Conservation (phyloP, 1,140 invertebrate species). For the Aculops lycopersici region DNA sequence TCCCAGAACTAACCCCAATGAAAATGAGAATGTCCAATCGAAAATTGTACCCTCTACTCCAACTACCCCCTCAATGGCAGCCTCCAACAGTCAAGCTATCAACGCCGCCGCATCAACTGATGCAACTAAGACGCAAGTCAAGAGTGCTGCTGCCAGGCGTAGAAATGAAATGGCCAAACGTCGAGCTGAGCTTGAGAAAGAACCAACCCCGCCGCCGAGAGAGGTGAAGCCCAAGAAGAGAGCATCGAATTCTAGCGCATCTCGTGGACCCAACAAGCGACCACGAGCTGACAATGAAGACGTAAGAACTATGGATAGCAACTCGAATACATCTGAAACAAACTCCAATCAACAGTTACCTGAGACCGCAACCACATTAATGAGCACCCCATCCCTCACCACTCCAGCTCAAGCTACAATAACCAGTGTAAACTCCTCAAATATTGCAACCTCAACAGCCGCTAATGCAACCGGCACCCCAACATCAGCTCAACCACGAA, state of each 20-base stretch:
- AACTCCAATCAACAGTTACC: slow-evolving; percentile 1
- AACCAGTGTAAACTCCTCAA: no score
- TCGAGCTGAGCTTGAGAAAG: slow-evolving; percentile 11
- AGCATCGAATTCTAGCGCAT: no score
- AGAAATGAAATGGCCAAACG: slow-evolving; percentile 9
- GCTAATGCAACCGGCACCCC: no score
- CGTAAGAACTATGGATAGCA: slow-evolving; percentile 7
- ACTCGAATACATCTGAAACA: slow-evolving; percentile 3
- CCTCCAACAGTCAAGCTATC: no score
- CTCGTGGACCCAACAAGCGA: not conserved
- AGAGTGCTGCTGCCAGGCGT: no score
- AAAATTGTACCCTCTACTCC: no score
- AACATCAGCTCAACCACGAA: slow-evolving; percentile 48
- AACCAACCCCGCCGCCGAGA: slow-evolving; percentile 12
- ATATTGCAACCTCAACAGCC: not conserved
- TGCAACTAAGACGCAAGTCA: no score
- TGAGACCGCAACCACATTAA: slow-evolving; percentile 24
- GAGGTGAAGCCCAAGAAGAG: slow-evolving; percentile 12
- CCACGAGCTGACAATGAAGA: no score
- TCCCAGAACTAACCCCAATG: no score
- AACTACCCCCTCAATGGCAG: no score
- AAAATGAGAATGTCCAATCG: no score
- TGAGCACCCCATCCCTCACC: slow-evolving; percentile 33
- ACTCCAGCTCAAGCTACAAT: not conserved
- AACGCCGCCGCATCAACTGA: no score